These are phyloP conservation scores for Acanthis flammea DNA, from an alignment of 2,797 vertebrate genomes.

Conservation along the genomic window DNA sequence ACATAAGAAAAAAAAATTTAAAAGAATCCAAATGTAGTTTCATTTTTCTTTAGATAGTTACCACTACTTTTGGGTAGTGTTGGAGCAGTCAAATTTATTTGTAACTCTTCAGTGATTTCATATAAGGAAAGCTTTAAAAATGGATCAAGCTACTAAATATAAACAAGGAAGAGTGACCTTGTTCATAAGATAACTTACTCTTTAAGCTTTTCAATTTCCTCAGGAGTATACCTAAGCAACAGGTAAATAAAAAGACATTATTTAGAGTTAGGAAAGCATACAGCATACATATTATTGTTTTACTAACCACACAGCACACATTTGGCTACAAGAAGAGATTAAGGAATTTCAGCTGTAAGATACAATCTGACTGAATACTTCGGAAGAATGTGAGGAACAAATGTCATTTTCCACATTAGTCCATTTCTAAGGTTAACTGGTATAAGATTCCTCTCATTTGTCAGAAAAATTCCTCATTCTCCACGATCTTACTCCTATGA, in stretches of 20 bases:
- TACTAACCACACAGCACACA: background rate
- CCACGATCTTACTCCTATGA: background rate
- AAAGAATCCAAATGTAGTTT: background rate
- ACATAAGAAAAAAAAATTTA: background rate
- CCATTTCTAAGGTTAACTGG: background rate
- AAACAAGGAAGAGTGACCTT: background rate
- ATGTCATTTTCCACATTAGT: background rate
- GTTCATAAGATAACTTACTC: constrained; percentile 80
- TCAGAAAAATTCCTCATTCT: background rate
- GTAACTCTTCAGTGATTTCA: background rate
- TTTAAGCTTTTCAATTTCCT: constrained; percentile 95
- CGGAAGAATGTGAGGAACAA: background rate
- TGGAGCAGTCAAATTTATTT: background rate
- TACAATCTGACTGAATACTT: background rate
- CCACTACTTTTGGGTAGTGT: background rate
- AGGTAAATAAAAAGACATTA: constrained; percentile 32
- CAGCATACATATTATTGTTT: background rate
- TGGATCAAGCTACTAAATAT: background rate
- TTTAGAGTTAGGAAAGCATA: background rate
- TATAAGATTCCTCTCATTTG: background rate
- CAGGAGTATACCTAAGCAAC: constrained; percentile 87
- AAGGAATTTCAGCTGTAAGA: background rate
- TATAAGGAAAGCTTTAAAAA: background rate
- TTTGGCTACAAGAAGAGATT: background rate
- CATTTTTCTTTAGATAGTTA: background rate